phyloP scores from a whole-genome alignment of 2,888 invertebrate species.

The Mimumesa dahlbomi region DNA sequence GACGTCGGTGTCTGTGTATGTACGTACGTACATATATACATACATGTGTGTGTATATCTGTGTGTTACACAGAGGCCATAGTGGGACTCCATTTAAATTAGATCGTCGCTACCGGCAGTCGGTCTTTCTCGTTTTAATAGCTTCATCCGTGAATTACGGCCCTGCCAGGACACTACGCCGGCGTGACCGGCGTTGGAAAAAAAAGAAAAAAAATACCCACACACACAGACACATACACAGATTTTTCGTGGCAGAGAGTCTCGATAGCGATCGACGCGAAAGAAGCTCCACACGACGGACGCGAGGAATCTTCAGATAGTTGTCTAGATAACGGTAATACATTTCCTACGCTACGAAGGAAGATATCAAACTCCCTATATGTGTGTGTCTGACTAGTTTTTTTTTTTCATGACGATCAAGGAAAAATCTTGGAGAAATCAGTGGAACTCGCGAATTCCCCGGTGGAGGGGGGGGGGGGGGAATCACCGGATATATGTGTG shows the following conservation, averaged over 20 bases:
- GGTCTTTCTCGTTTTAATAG: slow-evolving; percentile 62
- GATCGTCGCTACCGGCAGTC: slow-evolving; percentile 57
- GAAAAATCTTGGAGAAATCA: too few relatives aligned
- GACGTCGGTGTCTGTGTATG: background rate
- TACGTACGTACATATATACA: background rate
- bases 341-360: background rate
- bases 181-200: too few relatives aligned
- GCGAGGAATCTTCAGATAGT: slow-evolving; percentile 9
- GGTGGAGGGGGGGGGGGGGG: too few relatives aligned
- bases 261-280: slow-evolving; percentile 13
- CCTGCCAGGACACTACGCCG: too few relatives aligned
- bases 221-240: background rate
- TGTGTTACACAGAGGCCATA: too few relatives aligned
- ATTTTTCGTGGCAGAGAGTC: background rate
- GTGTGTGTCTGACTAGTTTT: too few relatives aligned
- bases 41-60: slow-evolving; percentile 37
- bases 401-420: too few relatives aligned
- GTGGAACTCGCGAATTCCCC: too few relatives aligned
- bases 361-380: slow-evolving; percentile 2
- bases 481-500: background rate
- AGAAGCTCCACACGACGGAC: background rate
- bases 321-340: background rate
- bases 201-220: background rate
- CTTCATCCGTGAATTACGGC: slow-evolving; percentile 64
- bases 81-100: slow-evolving; percentile 75